Conservation (phyloP, 2,797 vertebrate species). For the Helarctos malayanus region DNA sequence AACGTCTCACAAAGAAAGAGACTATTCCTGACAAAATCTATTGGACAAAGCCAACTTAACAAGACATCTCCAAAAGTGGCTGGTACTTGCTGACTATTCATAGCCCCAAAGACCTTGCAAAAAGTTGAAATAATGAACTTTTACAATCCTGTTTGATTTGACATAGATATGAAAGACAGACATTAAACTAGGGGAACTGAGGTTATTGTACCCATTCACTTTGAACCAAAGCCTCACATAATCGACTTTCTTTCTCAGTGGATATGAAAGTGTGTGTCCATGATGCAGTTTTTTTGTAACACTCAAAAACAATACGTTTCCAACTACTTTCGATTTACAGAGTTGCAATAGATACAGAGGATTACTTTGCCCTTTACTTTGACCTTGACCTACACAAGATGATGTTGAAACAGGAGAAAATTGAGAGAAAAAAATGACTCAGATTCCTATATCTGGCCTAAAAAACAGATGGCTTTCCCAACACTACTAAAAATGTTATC, state of each 20-base stretch:
- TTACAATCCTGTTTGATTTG: background rate
- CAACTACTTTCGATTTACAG: constrained; percentile 63
- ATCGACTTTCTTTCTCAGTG: constrained; percentile 3
- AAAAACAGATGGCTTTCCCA: constrained; percentile 57
- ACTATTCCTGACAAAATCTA: background rate
- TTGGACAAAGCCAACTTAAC: background rate
- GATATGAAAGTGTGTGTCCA: background rate
- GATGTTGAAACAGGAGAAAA: constrained; percentile 63
- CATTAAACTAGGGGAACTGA: background rate
- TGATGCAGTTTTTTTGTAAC: constrained; percentile 15
- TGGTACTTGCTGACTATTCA: background rate
- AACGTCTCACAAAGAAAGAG: background rate
- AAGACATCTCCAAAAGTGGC: background rate
- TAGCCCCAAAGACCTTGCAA: background rate
- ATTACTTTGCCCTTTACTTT: constrained; percentile 73
- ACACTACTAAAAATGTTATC: constrained; percentile 33
- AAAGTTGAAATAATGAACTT: constrained; percentile 54
- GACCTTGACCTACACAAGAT: constrained; percentile 57
- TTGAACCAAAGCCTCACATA: background rate
- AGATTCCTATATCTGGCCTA: constrained; percentile 38
- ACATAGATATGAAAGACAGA: constrained; percentile 21
- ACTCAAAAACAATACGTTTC: constrained; percentile 64
- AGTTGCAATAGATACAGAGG: constrained; percentile 63
- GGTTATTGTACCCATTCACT: background rate
- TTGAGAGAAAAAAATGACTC: constrained; percentile 35